Conservation (phyloP, 2,888 invertebrate species). For the Tethea ocularis region DNA sequence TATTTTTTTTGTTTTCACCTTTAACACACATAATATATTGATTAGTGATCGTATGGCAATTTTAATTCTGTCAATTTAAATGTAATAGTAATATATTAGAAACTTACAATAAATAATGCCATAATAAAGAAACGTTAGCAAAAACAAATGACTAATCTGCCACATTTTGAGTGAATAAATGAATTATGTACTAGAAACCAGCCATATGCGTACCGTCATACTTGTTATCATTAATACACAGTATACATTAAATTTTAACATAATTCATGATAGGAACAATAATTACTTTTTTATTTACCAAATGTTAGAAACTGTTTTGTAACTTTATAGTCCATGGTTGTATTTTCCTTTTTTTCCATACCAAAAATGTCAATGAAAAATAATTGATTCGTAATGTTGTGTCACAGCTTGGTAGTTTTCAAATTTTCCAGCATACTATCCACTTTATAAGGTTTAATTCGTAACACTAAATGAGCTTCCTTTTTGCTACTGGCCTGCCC, state of each 20-base stretch:
- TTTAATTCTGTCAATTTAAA: background rate
- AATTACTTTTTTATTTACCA: too few relatives aligned
- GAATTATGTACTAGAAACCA: constrained; percentile 25
- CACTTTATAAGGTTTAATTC: too few relatives aligned
- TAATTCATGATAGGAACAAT: constrained; percentile 11
- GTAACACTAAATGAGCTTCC: too few relatives aligned
- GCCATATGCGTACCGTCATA: constrained; percentile 16
- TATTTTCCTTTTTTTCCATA: too few relatives aligned
- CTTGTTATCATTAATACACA: constrained; percentile 31
- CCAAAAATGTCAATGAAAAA: too few relatives aligned
- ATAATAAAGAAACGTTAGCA: constrained; percentile 31
- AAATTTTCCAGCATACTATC: too few relatives aligned
- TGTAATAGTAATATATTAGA: constrained; percentile 4
- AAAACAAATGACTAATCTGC: constrained; percentile 40
- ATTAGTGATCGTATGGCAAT: background rate
- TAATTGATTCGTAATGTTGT: too few relatives aligned
- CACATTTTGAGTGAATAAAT: constrained; percentile 57
- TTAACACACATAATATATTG: constrained; percentile 18
- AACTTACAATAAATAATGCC: constrained; percentile 35
- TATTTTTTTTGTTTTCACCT: constrained; percentile 31
- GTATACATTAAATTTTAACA: constrained; percentile 35
- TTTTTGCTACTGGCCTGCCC: too few relatives aligned
- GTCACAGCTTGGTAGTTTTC: too few relatives aligned
- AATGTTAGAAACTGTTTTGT: too few relatives aligned
- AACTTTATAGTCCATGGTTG: too few relatives aligned